Conservation (phyloP, 2,113 vertebrate genomes). For the Archocentrus centrarchus region DNA sequence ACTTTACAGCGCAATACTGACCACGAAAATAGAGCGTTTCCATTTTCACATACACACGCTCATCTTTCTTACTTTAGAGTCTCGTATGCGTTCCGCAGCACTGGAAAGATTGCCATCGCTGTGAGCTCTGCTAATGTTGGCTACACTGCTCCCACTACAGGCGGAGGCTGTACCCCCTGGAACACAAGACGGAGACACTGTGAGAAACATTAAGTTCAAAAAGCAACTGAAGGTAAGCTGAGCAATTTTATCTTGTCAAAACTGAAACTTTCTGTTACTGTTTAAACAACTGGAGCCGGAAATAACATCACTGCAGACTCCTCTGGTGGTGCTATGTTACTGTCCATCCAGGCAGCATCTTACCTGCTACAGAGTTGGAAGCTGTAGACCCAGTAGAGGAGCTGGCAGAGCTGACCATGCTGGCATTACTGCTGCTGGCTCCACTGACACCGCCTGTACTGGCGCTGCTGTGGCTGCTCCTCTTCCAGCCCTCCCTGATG, state of each 20-base stretch:
- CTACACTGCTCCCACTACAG: slow-evolving; percentile 79
- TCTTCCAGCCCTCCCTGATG: slow-evolving; percentile 91
- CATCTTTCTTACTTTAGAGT: slow-evolving; percentile 91
- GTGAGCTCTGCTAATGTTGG: slow-evolving; percentile 95
- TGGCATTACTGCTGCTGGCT: slow-evolving; percentile 89
- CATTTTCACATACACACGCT: neutral
- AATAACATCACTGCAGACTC: neutral
- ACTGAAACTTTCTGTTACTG: too few species aligned
- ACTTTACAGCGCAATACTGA: neutral
- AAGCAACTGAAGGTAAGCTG: neutral
- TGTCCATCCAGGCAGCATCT: neutral
- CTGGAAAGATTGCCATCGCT: slow-evolving; percentile 96
- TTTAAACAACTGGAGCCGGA: neutral
- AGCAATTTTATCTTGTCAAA: neutral
- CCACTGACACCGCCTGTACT: slow-evolving; percentile 91
- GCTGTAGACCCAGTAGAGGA: slow-evolving; percentile 88
- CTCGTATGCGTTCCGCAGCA: slow-evolving; percentile 95
- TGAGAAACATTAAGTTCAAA: neutral
- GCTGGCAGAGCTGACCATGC: slow-evolving; percentile 94
- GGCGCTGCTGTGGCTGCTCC: slow-evolving; percentile 89
- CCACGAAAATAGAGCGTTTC: neutral
- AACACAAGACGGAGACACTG: neutral
- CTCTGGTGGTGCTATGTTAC: too few species aligned
- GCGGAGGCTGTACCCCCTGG: slow-evolving; percentile 70
- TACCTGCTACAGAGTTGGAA: slow-evolving; percentile 85